Evolutionary conservation across 2,113 vertebrate genomes (phyloP).

Genomic region (Asarcornis scutulata): DNA sequence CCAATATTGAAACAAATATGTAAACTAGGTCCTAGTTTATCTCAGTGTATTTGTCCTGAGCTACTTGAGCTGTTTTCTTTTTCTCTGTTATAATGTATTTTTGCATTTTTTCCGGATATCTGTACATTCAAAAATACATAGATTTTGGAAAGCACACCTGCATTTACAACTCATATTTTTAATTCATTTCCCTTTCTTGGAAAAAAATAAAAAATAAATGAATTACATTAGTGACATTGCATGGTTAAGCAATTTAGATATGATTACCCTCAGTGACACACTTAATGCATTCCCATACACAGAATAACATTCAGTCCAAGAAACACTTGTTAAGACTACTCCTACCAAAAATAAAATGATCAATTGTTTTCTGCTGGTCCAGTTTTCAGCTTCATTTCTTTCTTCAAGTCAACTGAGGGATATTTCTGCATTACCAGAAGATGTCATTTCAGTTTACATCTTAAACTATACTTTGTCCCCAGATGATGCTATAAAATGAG

Average conservation of each 20-base stretch:
- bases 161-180: neutral
- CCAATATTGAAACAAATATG: neutral
- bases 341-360: neutral
- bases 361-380: neutral
- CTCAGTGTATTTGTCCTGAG: neutral
- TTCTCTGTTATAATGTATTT: neutral
- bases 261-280: neutral
- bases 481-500: constrained; percentile 41
- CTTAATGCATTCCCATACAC: neutral
- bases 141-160: neutral
- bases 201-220: neutral
- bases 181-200: neutral
- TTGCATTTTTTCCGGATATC: neutral
- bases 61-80: neutral
- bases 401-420: constrained; percentile 21
- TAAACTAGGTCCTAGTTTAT: neutral
- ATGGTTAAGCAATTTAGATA: neutral
- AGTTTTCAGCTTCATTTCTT: constrained; percentile 61
- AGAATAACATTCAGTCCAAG: neutral
- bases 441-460: constrained; percentile 50
- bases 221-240: neutral
- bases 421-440: constrained; percentile 42
- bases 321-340: neutral
- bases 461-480: constrained; percentile 46
- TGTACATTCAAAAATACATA: neutral